Conservation (phyloP, 2,113 vertebrate genomes). For the Nymphicus hollandicus region DNA sequence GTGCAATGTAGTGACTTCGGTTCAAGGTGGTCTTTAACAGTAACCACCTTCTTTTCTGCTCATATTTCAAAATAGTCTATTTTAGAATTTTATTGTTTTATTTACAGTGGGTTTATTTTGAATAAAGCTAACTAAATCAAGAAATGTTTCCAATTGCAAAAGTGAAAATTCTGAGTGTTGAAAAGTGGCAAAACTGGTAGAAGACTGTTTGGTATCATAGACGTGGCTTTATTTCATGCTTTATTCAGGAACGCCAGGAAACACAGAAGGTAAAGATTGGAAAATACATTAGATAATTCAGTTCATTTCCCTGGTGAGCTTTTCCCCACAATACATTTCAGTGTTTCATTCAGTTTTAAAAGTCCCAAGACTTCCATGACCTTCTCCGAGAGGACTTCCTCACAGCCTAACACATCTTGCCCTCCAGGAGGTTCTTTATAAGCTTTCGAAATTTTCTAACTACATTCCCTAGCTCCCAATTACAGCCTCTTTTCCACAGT, state of each 20-base stretch:
- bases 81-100: neutral
- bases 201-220: neutral
- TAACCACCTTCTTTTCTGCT: neutral
- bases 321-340: constrained; percentile 29
- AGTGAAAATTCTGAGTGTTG: neutral
- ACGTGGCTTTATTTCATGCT: neutral
- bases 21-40: neutral
- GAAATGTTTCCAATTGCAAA: neutral
- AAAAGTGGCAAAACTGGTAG: neutral
- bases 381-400: constrained; percentile 34
- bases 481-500: neutral
- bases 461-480: constrained; percentile 31
- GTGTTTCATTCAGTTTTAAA: constrained; percentile 65
- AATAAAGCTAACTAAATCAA: neutral
- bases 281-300: constrained; percentile 54
- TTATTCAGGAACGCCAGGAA: constrained; percentile 25
- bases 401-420: constrained; percentile 40
- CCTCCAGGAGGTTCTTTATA: constrained; percentile 57
- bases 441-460: constrained; percentile 26
- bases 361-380: constrained; percentile 57
- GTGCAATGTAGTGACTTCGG: neutral
- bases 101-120: neutral
- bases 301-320: constrained; percentile 38
- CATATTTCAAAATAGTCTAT: neutral
- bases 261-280: constrained; percentile 42